Conservation (phyloP, 2,888 invertebrate genomes). For the Abrostola triplasia region DNA sequence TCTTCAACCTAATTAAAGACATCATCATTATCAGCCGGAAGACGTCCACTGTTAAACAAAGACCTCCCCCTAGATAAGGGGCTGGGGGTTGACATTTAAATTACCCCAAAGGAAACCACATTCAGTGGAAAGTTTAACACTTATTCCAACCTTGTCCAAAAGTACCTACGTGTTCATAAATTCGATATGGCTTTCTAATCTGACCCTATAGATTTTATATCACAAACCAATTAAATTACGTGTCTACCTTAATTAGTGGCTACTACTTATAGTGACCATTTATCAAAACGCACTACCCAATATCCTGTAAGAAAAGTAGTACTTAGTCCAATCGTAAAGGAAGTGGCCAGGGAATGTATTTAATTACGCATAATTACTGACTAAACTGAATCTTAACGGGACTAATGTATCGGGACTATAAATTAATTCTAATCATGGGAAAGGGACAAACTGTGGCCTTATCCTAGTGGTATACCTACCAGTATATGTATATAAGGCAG, state of each 20-base stretch:
- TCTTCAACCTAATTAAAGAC: too few species aligned
- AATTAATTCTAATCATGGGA: slow-evolving; percentile 38
- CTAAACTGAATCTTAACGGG: slow-evolving; percentile 36
- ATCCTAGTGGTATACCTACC: too few species aligned
- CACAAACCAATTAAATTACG: slow-evolving; percentile 18
- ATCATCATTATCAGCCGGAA: too few species aligned
- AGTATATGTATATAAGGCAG: too few species aligned
- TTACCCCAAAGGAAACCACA: too few species aligned
- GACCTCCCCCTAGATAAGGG: too few species aligned
- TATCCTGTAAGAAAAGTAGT: slow-evolving; percentile 32
- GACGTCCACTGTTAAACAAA: too few species aligned
- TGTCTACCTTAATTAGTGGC: slow-evolving; percentile 23
- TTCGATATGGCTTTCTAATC: slow-evolving; percentile 2
- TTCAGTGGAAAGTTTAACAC: too few species aligned
- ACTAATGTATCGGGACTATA: slow-evolving; percentile 40
- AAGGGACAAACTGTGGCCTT: slow-evolving; percentile 26
- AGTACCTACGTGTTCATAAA: neutral
- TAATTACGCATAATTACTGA: slow-evolving; percentile 50
- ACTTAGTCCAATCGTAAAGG: slow-evolving; percentile 43
- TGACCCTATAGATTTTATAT: slow-evolving; percentile 8
- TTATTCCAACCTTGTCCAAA: neutral
- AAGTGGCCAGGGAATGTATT: slow-evolving; percentile 54
- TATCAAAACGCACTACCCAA: slow-evolving; percentile 22
- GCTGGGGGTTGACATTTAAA: too few species aligned
- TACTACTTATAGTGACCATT: slow-evolving; percentile 13